A percentile compares a stretch with the other conserved stretches of the same genome.
phyloP scores from a whole-genome alignment of 1,140 invertebrate species.

The Drosophila insularis region DNA sequence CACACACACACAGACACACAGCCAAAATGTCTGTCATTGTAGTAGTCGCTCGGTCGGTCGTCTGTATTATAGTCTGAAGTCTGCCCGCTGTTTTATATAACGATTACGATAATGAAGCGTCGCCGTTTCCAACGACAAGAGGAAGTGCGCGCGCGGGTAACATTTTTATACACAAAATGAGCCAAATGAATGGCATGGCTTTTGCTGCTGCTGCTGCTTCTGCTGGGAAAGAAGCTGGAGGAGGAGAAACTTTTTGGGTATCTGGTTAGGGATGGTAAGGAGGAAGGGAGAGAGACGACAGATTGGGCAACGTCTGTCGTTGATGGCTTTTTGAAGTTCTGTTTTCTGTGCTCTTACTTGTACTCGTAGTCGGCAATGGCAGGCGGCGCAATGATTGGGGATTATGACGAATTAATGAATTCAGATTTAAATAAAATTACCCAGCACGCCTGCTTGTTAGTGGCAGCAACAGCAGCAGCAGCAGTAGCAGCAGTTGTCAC shows the following conservation, averaged over 20 bases:
- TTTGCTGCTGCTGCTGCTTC: constrained; percentile 3
- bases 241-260: not conserved
- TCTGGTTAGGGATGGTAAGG: not conserved
- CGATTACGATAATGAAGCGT: constrained; percentile 79
- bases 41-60: constrained; percentile 26
- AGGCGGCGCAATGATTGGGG: constrained; percentile 75
- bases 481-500: constrained; percentile 13
- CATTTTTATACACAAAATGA: constrained; percentile 80
- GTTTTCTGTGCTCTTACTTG: constrained; percentile 16
- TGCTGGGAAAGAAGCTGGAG: not conserved
- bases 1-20: constrained; percentile 19
- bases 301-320: constrained; percentile 64
- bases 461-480: constrained; percentile 33
- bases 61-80: constrained; percentile 36
- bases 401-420: constrained; percentile 82
- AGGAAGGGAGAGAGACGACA: not conserved
- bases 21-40: constrained; percentile 55
- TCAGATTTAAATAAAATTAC: constrained; percentile 82
- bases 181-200: constrained; percentile 71
- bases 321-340: constrained; percentile 82
- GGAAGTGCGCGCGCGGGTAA: constrained; percentile 51
- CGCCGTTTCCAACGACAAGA: constrained; percentile 55
- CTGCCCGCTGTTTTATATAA: constrained; percentile 78
- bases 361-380: constrained; percentile 7
- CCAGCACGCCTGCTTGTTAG: constrained; percentile 71